Evolutionary conservation across 2,113 vertebrate genomes (phyloP), one percentile per base, ranked within the genome.

Genomic region (Phalacrocorax brasilianus): DNA sequence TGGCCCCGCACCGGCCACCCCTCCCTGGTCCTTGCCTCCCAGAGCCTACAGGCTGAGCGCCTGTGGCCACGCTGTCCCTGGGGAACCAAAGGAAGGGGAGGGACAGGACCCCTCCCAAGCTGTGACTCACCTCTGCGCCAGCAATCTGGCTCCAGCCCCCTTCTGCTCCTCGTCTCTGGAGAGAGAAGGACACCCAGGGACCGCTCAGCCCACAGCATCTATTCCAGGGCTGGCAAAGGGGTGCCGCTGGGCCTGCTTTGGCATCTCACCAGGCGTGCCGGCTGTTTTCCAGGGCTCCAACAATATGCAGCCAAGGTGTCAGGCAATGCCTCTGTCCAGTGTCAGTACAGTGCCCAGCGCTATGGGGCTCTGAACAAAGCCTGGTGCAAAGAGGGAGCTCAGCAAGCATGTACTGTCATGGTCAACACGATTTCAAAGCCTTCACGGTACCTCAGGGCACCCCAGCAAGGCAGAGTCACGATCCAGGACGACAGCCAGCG

Each of bases 361-460:
- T 73, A 86, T 3, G 0, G 4, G 3, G 0, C 27, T 2, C 59
- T 17, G 47, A 65, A 7, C 49, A 97, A 96, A 83, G 91, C 76
- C 67, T 96, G 96, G 95, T 95, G 94, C 83, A 85, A 24, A 58
- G 8, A 8, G 9, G 27, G 8, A n/a, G 4, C 2, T 4, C 17
- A 5, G 6, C 2, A 42, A 4, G 0, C 0, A 0, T 96, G 91
- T 2, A 2, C 3, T 0, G 1, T 53, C 6, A 71, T 96, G 88
- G 63, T 3, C 67, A 21, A 0, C 40, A 92, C 33, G 1, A 5
- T 14, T 3, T 0, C 5, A 1, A 5, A 24, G 35, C 3, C 17
- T 10, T 3, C 12, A 1, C 8, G 0, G 6, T 7, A 3, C 1
- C 27, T 0, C 5, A 8, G 11, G 18, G 9, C 4, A 0, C 1